A percentile compares a stretch with the other conserved stretches of the same genome.
These are phyloP conservation scores for Achroia grisella DNA, from an alignment of 1,140 invertebrate genomes.

Conservation along the genomic window DNA sequence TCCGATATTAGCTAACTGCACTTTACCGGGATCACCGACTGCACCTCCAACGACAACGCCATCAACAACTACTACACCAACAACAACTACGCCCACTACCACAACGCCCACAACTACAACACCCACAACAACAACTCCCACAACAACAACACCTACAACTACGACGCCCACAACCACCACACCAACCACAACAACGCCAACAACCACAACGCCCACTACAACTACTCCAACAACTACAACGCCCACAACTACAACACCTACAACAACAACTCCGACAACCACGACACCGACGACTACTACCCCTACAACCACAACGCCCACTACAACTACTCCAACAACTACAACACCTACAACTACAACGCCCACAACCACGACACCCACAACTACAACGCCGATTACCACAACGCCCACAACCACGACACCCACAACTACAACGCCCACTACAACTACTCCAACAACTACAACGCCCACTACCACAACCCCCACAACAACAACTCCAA, in stretches of 20 bases:
- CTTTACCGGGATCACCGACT: constrained; percentile 14
- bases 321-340: constrained; percentile 2
- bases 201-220: neutral
- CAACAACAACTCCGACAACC: neutral
- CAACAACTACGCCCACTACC: neutral
- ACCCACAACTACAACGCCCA: constrained; percentile 1
- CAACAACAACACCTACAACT: neutral
- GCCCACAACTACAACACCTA: constrained; percentile 2
- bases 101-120: constrained; percentile 6
- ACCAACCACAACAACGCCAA: neutral
- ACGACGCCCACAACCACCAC: neutral
- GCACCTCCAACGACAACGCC: constrained; percentile 6
- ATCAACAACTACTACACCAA: neutral
- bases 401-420: constrained; percentile 6
- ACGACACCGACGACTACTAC: neutral
- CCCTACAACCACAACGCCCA: neutral
- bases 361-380: constrained; percentile 4
- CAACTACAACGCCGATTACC: constrained; percentile 8
- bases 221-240: neutral
- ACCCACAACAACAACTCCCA: constrained; percentile 3
- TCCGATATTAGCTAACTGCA: constrained; percentile 18
- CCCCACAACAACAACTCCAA: neutral
- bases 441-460: neutral
- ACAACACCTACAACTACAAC: constrained; percentile 1
- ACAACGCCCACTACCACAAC: neutral